Conservation (phyloP, 2,888 invertebrate species). For the Chelonus formosanus region DNA sequence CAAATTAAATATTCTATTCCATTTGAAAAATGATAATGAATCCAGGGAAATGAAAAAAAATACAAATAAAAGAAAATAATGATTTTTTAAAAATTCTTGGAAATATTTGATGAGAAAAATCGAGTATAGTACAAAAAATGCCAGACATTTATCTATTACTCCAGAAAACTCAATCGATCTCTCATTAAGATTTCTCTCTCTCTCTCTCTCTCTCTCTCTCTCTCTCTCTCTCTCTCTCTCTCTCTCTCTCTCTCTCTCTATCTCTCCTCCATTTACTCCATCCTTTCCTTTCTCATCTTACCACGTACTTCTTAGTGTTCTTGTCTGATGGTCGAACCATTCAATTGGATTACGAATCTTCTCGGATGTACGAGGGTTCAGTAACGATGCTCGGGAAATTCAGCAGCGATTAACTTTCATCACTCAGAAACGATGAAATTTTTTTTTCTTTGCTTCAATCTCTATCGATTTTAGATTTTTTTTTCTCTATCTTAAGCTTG, state of each 20-base stretch:
- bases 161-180: slow-evolving; percentile 28
- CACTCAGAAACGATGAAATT: slow-evolving; percentile 13
- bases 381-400: slow-evolving; percentile 28
- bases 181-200: slow-evolving; percentile 16
- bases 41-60: not conserved
- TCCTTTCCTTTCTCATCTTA: slow-evolving; percentile 12
- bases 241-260: slow-evolving; percentile 2
- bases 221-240: slow-evolving; percentile 3
- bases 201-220: slow-evolving; percentile 9
- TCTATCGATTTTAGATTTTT: slow-evolving; percentile 11
- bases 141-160: slow-evolving; percentile 24
- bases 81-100: not conserved
- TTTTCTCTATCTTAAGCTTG: not conserved
- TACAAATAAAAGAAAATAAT: not conserved
- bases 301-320: slow-evolving; percentile 20
- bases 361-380: slow-evolving; percentile 26
- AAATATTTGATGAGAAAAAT: not conserved
- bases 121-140: slow-evolving; percentile 7
- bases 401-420: slow-evolving; percentile 36
- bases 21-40: no score
- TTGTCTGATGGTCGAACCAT: slow-evolving; percentile 23
- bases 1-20: no score
- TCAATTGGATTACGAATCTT: slow-evolving; percentile 35
- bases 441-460: slow-evolving; percentile 13
- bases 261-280: not conserved